Evolutionary conservation across 2,888 invertebrate genomes (phyloP), one percentile per base, ranked within the genome.

Genomic region (Caenorhabditis macrosperma): DNA sequence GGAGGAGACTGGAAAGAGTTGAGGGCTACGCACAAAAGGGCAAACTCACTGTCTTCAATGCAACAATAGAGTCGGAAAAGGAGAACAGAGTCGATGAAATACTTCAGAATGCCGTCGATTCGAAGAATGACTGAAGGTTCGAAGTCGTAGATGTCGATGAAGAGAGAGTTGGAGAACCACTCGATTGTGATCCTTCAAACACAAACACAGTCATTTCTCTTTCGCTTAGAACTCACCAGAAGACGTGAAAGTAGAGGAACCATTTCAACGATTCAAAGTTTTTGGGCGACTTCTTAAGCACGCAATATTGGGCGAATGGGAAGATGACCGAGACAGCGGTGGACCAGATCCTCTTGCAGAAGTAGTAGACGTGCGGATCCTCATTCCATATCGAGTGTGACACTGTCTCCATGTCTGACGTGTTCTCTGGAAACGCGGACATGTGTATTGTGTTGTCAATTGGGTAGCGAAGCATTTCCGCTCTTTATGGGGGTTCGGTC

Each of bases 361-460:
- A 22, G n/a, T 30, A 48, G 35, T 74, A 74, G 5, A 28, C 17
- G 24, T 17, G 20, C 10, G 74, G 74, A 38, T 74, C 59, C 33
- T 74, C 74, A 50, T 74, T 64, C 74, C 74, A 74, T n/a, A 74
- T 74, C n/a, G 74, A 74, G 20, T 26, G 54, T 2, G 74, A 64
- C 35, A 46, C 26, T 1, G 26, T 60, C 10, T 10, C 24, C 24
- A 50, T 26, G 22, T 60, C 17, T 10, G 54, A 41, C 26, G 41
- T 7, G 52, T 44, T 55, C 3, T 52, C 52, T 22, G 63, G 52
- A 50, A 52, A 38, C 6, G 12, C 38, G 10, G 44, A 2, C 44
- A 44, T 44, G 33, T 33, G 33, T 9, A 7, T 33, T 33, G 33
- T 33, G 33, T 10, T 33, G 38, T 9, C 12, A 15, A 15, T 3